A percentile compares a stretch with the other conserved stretches of the same genome.
Conservation (phyloP, 1,140 invertebrate species). For the Calycopis cecrops region DNA sequence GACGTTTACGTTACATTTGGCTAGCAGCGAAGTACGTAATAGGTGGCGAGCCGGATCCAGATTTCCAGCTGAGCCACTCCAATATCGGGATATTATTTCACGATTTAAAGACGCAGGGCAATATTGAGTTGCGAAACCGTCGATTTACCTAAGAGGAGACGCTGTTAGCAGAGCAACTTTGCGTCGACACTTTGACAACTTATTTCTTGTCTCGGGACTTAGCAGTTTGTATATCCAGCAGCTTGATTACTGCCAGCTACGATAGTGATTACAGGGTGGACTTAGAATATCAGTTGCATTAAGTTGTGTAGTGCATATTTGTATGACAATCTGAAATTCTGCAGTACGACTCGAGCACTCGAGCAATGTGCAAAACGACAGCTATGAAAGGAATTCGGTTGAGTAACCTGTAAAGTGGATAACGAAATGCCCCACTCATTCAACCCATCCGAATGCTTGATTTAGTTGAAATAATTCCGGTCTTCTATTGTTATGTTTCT, state of each 20-base stretch:
- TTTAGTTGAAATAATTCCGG: slow-evolving; percentile 67
- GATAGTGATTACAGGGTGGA: slow-evolving; percentile 34
- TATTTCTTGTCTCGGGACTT: slow-evolving; percentile 69
- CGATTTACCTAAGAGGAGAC: slow-evolving; percentile 67
- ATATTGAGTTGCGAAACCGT: slow-evolving; percentile 71
- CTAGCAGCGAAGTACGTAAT: slow-evolving; percentile 42
- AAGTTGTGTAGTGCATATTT: slow-evolving; percentile 3
- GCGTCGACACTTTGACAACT: slow-evolving; percentile 71
- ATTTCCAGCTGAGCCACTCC: slow-evolving; percentile 47
- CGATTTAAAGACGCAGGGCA: slow-evolving; percentile 40
- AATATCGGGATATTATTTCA: slow-evolving; percentile 72
- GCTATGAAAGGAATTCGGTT: slow-evolving; percentile 36
- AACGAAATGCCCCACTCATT: slow-evolving; percentile 60
- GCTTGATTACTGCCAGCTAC: slow-evolving; percentile 51
- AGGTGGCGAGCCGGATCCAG: slow-evolving; percentile 49
- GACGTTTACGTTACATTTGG: slow-evolving; percentile 58
- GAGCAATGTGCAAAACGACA: slow-evolving; percentile 27
- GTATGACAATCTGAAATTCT: slow-evolving; percentile 16
- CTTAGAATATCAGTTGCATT: not conserved
- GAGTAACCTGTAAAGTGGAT: slow-evolving; percentile 55
- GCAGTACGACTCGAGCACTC: slow-evolving; percentile 19
- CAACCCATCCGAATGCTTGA: slow-evolving; percentile 60
- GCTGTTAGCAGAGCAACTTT: slow-evolving; percentile 64
- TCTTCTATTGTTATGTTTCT: slow-evolving; percentile 66
- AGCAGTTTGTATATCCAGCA: slow-evolving; percentile 54